Evolutionary conservation across 2,113 vertebrate species (phyloP), one percentile per base, ranked within the genome.

Genomic region (Vireo altiloquus): DNA sequence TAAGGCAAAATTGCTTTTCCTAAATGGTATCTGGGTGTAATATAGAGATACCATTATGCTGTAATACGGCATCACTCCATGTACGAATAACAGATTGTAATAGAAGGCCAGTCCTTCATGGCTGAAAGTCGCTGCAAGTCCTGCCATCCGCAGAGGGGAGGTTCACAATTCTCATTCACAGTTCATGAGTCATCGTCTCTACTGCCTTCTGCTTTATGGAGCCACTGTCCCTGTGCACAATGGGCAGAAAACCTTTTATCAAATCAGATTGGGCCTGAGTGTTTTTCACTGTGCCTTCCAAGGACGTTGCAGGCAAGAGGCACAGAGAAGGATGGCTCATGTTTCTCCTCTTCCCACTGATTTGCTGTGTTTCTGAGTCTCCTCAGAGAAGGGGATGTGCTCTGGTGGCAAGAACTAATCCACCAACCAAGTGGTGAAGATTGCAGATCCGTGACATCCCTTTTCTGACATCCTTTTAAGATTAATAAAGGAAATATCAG

Each of bases 161-260:
- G 82, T 63, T 90, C 66, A 70, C 59, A 46, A 74, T 79, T 65
- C 85, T 90, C 63, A 66, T 88, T 91, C 76, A 87, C 80, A 68
- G 82, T 84, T 61, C 70, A 80, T 91, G 82, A 95, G 63, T 91
- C 84, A 80, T 22, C 57, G 78, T 90, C 60, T 93, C 71, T 78
- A 7, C 56, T 96, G 88, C 92, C 87, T 93, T 97, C 88, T 93
- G 82, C 86, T 93, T 94, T 95, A 81, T 89, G 82, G 85, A 90
- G 79, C 60, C 75, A 8, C 87, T 82, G 75, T 76, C 66, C 71
- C 78, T 81, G 68, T 6, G 21, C 61, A 92, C 92, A 93, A 64
- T 31, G 68, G 52, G 85, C 61, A 93, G 79, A 93, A 92, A 81
- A 76, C 44, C 18, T 78, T 80, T 89, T 22, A 53, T 89, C 68